Conservation (phyloP, 92 coral and sea anemone species). For the Parazoanthus swiftii region DNA sequence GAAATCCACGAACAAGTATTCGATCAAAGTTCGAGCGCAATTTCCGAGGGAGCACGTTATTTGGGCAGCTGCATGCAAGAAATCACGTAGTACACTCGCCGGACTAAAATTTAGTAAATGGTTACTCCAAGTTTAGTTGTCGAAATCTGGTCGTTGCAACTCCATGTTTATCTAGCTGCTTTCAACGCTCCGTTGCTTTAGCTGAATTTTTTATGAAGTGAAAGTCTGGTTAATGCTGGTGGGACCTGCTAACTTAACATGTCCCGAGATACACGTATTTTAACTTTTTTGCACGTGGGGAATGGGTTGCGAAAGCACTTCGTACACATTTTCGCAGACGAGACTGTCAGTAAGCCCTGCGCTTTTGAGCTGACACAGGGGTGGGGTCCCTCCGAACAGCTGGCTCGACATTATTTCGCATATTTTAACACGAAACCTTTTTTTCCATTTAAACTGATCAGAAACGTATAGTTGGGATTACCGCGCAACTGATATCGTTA, state of each 20-base stretch:
- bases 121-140: slow-evolving; percentile 25
- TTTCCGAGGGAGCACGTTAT: background rate
- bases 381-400: slow-evolving; percentile 38
- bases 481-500: background rate
- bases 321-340: background rate
- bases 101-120: slow-evolving; percentile 23
- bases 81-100: background rate
- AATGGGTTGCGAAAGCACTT: slow-evolving; percentile 1
- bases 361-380: background rate
- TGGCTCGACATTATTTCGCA: slow-evolving; percentile 18
- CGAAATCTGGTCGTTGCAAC: slow-evolving; percentile 47
- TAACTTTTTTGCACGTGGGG: slow-evolving; percentile 24
- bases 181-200: slow-evolving; percentile 75
- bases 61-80: background rate
- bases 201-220: slow-evolving; percentile 82
- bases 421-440: background rate
- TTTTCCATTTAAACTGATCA: background rate
- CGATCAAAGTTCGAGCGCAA: slow-evolving; percentile 8
- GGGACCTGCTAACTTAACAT: slow-evolving; percentile 14
- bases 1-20: background rate
- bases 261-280: slow-evolving; percentile 18
- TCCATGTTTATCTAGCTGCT: slow-evolving; percentile 84
- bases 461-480: background rate
- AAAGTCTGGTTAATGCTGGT: slow-evolving; percentile 35
- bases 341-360: background rate